Conservation (phyloP, 1,140 invertebrate genomes). For the Teleogryllus occipitalis region DNA sequence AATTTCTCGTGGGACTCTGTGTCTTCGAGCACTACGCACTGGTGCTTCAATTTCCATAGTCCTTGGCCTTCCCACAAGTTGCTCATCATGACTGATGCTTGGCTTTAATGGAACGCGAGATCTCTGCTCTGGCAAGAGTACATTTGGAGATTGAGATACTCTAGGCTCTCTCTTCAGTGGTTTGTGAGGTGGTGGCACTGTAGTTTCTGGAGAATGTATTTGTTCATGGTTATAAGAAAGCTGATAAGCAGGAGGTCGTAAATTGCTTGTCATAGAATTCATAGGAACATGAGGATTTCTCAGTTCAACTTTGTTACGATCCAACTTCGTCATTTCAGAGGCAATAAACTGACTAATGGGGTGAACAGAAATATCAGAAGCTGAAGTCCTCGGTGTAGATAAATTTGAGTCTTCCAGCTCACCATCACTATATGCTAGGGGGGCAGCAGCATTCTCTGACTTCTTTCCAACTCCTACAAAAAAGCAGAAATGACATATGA, state of each 20-base stretch:
- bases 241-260: neutral
- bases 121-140: conserved; percentile 8
- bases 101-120: conserved; percentile 6
- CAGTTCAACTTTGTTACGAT: neutral
- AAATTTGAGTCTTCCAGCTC: conserved; percentile 36
- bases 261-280: neutral
- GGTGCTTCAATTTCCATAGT: conserved; percentile 37
- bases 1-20: conserved; percentile 33
- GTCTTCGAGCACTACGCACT: conserved; percentile 37
- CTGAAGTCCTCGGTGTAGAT: conserved; percentile 36
- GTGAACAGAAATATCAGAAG: conserved; percentile 33
- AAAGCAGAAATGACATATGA: neutral
- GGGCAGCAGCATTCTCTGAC: conserved; percentile 17
- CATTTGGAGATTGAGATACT: conserved; percentile 28
- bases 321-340: too few species aligned
- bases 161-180: conserved; percentile 27
- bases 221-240: neutral
- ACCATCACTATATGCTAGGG: conserved; percentile 37
- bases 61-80: conserved; percentile 22
- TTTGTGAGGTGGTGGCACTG: neutral
- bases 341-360: neutral
- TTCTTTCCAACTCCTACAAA: conserved; percentile 29
- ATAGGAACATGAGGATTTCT: neutral
- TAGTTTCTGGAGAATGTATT: neutral
- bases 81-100: conserved; percentile 18